phyloP scores from a whole-genome alignment of 2,113 vertebrate genomes.

The Pangasianodon gigas region DNA sequence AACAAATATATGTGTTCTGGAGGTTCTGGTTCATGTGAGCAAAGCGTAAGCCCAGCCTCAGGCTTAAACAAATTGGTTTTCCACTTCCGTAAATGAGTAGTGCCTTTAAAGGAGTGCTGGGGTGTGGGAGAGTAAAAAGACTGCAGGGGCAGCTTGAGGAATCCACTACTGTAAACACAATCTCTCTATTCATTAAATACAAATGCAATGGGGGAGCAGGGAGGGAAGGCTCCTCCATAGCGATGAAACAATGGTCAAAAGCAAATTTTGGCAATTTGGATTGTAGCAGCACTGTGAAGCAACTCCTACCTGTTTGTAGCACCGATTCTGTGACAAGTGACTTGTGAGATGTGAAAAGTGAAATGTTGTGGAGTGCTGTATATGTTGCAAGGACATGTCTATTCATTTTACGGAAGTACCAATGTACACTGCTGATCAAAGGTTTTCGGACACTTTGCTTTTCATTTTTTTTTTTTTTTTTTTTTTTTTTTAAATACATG shows the following conservation, averaged over 20 bases:
- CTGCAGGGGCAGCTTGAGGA: slow-evolving; percentile 36
- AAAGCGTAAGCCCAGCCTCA: slow-evolving; percentile 46
- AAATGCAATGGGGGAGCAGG: slow-evolving; percentile 35
- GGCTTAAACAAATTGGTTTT: slow-evolving; percentile 48
- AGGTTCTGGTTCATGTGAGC: slow-evolving; percentile 39
- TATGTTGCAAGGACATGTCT: neutral
- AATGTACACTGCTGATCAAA: neutral
- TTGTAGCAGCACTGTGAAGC: neutral
- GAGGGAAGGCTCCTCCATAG: neutral
- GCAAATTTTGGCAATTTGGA: neutral
- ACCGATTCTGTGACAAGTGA: neutral
- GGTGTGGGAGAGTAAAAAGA: slow-evolving; percentile 33
- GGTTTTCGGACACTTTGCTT: neutral
- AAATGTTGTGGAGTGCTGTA: neutral
- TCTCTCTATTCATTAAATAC: slow-evolving; percentile 50
- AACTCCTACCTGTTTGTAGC: neutral
- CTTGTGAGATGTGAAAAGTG: neutral
- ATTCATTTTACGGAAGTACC: neutral
- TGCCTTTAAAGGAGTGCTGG: slow-evolving; percentile 49
- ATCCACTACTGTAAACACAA: slow-evolving; percentile 43
- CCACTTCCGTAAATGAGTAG: slow-evolving; percentile 39
- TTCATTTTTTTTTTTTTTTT: neutral
- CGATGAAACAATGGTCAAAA: neutral
- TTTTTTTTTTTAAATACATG: neutral
- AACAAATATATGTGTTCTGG: slow-evolving; percentile 17